These are phyloP conservation scores for Ochropleura leucogaster DNA, from an alignment of 2,888 invertebrate genomes.

Conservation along the genomic window DNA sequence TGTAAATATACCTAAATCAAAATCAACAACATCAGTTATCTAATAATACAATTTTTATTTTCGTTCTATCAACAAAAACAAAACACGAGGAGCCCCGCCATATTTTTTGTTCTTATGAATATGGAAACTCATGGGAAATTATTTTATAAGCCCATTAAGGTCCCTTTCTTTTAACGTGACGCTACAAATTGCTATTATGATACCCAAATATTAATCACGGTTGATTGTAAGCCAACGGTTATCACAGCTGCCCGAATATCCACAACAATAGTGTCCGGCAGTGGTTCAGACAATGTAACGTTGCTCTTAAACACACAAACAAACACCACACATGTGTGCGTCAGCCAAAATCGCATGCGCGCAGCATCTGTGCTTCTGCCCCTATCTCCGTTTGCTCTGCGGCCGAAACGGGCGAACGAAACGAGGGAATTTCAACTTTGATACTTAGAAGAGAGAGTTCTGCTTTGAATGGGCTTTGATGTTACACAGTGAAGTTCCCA, in stretches of 20 bases:
- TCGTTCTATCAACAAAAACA: neutral
- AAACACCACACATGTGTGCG: conserved; percentile 68
- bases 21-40: neutral
- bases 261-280: conserved; percentile 85
- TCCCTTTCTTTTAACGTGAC: conserved; percentile 57
- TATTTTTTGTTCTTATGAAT: conserved; percentile 18
- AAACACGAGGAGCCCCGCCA: too few species aligned
- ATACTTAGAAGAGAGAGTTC: conserved; percentile 30
- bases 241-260: conserved; percentile 77
- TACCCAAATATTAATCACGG: conserved; percentile 76
- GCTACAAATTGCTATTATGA: conserved; percentile 55
- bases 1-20: neutral
- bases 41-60: neutral
- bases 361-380: conserved; percentile 88
- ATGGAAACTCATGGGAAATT: conserved; percentile 36
- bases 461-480: conserved; percentile 40
- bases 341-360: conserved; percentile 85
- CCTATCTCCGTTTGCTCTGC: conserved; percentile 74
- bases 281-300: conserved; percentile 82
- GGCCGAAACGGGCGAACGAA: conserved; percentile 64
- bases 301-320: conserved; percentile 72
- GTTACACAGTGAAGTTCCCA: conserved; percentile 70
- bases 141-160: conserved; percentile 25
- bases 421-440: conserved; percentile 56
- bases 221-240: conserved; percentile 75